phyloP scores from a whole-genome alignment of 1,140 invertebrate species.

The Caenorhabditis tropicalis region DNA sequence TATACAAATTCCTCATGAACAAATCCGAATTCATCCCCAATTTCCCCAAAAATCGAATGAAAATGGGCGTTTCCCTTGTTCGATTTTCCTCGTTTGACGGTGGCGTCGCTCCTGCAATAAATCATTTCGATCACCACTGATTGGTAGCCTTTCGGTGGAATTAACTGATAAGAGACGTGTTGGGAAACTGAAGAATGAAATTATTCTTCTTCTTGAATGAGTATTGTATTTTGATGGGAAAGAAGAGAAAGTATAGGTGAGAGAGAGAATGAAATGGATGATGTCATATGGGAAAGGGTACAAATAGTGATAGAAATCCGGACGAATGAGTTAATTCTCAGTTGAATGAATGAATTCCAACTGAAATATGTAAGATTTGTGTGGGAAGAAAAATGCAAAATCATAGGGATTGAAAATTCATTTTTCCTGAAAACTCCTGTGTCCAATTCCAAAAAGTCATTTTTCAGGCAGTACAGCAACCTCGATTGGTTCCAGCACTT shows the following conservation, averaged over 20 bases:
- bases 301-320: not conserved
- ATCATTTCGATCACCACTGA: slow-evolving; percentile 30
- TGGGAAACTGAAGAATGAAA: not conserved
- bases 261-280: not conserved
- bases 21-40: too few relatives aligned
- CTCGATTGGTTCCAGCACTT: too few relatives aligned
- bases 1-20: too few relatives aligned
- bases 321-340: too few relatives aligned
- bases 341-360: too few relatives aligned
- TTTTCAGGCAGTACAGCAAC: too few relatives aligned
- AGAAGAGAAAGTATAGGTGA: not conserved
- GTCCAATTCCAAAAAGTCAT: too few relatives aligned
- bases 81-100: not conserved
- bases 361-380: too few relatives aligned
- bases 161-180: not conserved
- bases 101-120: slow-evolving; percentile 13
- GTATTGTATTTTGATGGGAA: not conserved
- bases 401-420: too few relatives aligned
- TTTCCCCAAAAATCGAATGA: not conserved
- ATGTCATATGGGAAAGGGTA: not conserved
- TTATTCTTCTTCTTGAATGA: not conserved
- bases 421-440: too few relatives aligned
- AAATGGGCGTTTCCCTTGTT: not conserved
- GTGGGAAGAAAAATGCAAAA: too few relatives aligned
- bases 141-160: not conserved